Evolutionary conservation across 2,797 vertebrate genomes (phyloP), one percentile per base, ranked within the genome.

Genomic region (Chloroceryle amazona): DNA sequence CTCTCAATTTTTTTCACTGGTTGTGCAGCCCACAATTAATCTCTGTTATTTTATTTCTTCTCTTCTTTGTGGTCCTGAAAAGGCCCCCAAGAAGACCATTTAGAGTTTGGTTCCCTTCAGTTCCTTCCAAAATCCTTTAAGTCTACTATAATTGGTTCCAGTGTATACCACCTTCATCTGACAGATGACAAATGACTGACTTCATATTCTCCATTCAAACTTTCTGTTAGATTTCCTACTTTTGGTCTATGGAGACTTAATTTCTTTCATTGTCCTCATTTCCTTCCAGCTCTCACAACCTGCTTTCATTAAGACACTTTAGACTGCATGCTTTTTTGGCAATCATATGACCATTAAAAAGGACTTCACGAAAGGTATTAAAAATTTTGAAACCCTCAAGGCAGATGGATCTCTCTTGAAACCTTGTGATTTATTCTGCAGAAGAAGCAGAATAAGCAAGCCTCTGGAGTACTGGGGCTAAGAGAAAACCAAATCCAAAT

Each of bases 401-500:
- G 95, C 80, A 94, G 70, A 86, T 84, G 60, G 52, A 17, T 91
- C 19, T 90, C 73, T 94, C 63, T 76, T 91, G 80, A 76, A 96
- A 86, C 35, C 68, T 71, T 92, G 70, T 96, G 86, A 94, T 95
- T 97, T 93, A 76, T 94, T 96, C 92, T 96, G 86, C 81, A 82
- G 74, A 85, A 80, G 82, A 29, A 92, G 72, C 89, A 92, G 89
- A 92, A 93, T 67, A 89, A 80, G 65, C 51, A 95, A 88, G 49
- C 46, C 81, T 73, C 88, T 76, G 70, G 92, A 95, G 90, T 41
- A 89, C 82, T 86, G 46, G 29, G 63, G 70, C 17, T 61, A 49
- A 93, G 78, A 86, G 61, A 90, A 95, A 95, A 76, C 42, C 58
- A 93, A 88, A 86, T 95, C 86, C 1, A 88, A 96, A 83, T 80